Percentiles rank a stretch among this genome's conserved stretches.
phyloP scores from a whole-genome alignment of 2,888 invertebrate genomes.

The Epinotia brunnichana region DNA sequence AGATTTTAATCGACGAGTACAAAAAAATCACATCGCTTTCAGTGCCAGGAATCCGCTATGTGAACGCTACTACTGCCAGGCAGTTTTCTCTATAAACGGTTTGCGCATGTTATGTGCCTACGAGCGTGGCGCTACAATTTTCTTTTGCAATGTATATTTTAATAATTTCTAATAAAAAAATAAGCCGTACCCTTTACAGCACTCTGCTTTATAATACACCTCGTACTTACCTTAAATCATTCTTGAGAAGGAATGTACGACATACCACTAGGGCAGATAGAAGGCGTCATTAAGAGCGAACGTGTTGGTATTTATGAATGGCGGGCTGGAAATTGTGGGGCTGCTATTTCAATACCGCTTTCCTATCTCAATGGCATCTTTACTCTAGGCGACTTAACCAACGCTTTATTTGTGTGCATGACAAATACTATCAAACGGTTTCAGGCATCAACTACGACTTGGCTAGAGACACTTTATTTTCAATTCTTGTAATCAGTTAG shows the following conservation, averaged over 20 bases:
- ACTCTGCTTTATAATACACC: constrained; percentile 10
- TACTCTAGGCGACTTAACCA: background rate
- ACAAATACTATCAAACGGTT: too few relatives aligned
- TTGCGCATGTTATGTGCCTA: too few relatives aligned
- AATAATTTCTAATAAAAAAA: background rate
- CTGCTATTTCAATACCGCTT: constrained; percentile 41
- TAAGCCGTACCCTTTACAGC: background rate
- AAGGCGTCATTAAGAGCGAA: constrained; percentile 36
- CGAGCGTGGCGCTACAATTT: too few relatives aligned
- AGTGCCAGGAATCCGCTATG: too few relatives aligned
- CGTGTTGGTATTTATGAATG: constrained; percentile 41
- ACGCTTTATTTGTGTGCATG: background rate
- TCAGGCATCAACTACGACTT: too few relatives aligned
- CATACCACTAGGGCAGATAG: constrained; percentile 27
- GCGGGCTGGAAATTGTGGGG: constrained; percentile 36
- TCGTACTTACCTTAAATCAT: constrained; percentile 36
- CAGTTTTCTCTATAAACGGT: too few relatives aligned
- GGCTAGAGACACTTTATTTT: too few relatives aligned
- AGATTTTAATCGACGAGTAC: too few relatives aligned
- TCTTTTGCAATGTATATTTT: too few relatives aligned
- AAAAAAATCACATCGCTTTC: too few relatives aligned
- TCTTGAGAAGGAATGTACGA: constrained; percentile 32
- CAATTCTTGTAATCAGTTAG: too few relatives aligned
- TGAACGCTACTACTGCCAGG: too few relatives aligned
- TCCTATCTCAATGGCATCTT: constrained; percentile 13